phyloP scores from a whole-genome alignment of 1,140 invertebrate genomes.

The Aphidius ervi region DNA sequence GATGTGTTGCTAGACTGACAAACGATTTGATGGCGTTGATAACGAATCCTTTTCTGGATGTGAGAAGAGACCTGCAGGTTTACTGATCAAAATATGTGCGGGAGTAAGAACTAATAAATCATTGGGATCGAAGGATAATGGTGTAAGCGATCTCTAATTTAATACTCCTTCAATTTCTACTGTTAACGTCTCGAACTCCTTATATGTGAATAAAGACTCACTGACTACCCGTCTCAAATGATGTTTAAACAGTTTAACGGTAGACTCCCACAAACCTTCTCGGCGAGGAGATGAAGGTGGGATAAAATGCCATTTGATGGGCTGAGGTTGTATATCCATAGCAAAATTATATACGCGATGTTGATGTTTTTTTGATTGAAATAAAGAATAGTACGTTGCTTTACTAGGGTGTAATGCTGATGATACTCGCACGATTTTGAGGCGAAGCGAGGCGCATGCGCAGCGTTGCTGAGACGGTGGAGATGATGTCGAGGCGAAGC shows the following conservation, averaged over 20 bases:
- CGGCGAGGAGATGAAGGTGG: conserved; percentile 26
- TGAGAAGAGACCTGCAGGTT: too few relatives aligned
- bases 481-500: too few relatives aligned
- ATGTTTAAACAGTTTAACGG: conserved; percentile 23
- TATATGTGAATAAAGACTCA: conserved; percentile 23
- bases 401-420: too few relatives aligned
- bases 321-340: too few relatives aligned
- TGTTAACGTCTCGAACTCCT: conserved; percentile 24
- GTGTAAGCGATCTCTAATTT: conserved; percentile 27
- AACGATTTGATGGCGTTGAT: neutral
- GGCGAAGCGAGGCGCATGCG: too few relatives aligned
- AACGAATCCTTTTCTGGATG: neutral
- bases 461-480: too few relatives aligned
- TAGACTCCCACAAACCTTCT: conserved; percentile 32
- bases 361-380: too few relatives aligned
- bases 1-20: neutral
- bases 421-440: too few relatives aligned
- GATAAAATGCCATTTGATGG: neutral
- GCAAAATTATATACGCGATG: too few relatives aligned
- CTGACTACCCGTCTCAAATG: conserved; percentile 18
- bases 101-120: conserved; percentile 28
- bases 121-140: conserved; percentile 22
- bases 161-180: conserved; percentile 29
- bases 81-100: conserved; percentile 36
- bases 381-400: too few relatives aligned